Conservation (phyloP, 2,797 vertebrate genomes). For the Ptychadena robeensis region DNA sequence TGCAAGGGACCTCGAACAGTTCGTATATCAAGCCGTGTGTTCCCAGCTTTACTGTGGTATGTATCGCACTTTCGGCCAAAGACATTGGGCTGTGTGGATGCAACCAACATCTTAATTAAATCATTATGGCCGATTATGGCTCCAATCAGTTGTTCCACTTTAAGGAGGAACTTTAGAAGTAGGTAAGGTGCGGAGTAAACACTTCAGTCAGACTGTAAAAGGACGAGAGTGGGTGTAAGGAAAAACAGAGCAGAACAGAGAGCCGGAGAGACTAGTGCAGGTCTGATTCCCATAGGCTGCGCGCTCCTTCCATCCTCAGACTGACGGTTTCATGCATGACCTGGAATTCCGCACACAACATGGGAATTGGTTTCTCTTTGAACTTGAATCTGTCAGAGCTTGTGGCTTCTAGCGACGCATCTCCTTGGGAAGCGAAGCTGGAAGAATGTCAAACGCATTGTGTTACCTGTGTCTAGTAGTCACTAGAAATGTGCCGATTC, state of each 20-base stretch:
- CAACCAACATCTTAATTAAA: too few relatives aligned
- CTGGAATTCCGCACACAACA: slow-evolving; percentile 55
- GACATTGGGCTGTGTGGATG: too few relatives aligned
- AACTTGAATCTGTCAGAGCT: slow-evolving; percentile 54
- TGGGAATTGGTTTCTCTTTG: slow-evolving; percentile 53
- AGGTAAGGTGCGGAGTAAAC: slow-evolving; percentile 35
- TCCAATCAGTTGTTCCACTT: slow-evolving; percentile 17
- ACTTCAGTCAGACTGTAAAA: slow-evolving; percentile 42
- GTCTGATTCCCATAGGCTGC: slow-evolving; percentile 48
- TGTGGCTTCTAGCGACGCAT: slow-evolving; percentile 52
- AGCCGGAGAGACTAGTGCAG: slow-evolving; percentile 37
- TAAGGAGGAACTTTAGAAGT: slow-evolving; percentile 33
- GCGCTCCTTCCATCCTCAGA: slow-evolving; percentile 48
- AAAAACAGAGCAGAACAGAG: slow-evolving; percentile 57
- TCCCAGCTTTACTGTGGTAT: too few relatives aligned
- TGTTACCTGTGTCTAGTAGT: slow-evolving; percentile 7
- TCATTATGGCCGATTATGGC: too few relatives aligned
- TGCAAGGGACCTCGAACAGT: too few relatives aligned
- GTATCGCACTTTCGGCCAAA: too few relatives aligned
- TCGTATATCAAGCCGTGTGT: too few relatives aligned
- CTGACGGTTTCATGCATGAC: slow-evolving; percentile 58
- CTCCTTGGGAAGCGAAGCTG: slow-evolving; percentile 38
- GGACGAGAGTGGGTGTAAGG: slow-evolving; percentile 43
- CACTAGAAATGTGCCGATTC: slow-evolving; percentile 23
- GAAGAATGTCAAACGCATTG: slow-evolving; percentile 34